Conservation (phyloP, 2,888 invertebrate genomes). For the Plebejus anna region DNA sequence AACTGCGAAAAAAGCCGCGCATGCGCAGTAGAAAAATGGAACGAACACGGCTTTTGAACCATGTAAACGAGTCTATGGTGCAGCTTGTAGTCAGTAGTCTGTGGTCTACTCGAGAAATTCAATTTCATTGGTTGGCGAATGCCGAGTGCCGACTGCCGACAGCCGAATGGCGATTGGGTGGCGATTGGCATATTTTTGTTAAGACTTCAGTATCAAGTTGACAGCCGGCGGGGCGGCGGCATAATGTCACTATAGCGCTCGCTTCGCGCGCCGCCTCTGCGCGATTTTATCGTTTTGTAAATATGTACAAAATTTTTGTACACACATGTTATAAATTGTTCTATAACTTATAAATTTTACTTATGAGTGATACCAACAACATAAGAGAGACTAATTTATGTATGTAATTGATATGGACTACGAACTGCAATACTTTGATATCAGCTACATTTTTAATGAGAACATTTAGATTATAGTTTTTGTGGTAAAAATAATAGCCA, state of each 20-base stretch:
- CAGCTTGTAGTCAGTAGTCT: background rate
- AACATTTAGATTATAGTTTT: conserved; percentile 36
- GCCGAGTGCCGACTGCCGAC: no score
- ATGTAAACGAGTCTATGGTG: background rate
- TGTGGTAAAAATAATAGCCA: conserved; percentile 37
- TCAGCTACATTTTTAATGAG: conserved; percentile 46
- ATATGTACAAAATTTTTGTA: conserved; percentile 50
- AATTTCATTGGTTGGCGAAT: background rate
- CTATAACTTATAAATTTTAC: conserved; percentile 46
- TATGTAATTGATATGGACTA: conserved; percentile 38
- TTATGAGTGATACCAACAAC: conserved; percentile 42
- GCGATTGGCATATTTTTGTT: conserved; percentile 47
- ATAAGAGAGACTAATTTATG: conserved; percentile 36
- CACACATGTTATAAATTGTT: conserved; percentile 49
- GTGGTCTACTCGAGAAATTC: background rate
- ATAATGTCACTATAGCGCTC: conserved; percentile 51
- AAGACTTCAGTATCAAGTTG: conserved; percentile 78
- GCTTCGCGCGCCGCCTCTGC: conserved; percentile 72
- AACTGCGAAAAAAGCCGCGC: no score
- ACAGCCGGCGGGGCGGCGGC: conserved; percentile 76
- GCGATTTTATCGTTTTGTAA: conserved; percentile 67
- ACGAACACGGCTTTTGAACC: no score
- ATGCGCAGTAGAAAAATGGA: no score
- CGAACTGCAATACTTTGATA: conserved; percentile 53
- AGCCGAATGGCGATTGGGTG: background rate